These are phyloP conservation scores for Phycodurus eques DNA, from an alignment of 2,113 vertebrate species.

Conservation along the genomic window DNA sequence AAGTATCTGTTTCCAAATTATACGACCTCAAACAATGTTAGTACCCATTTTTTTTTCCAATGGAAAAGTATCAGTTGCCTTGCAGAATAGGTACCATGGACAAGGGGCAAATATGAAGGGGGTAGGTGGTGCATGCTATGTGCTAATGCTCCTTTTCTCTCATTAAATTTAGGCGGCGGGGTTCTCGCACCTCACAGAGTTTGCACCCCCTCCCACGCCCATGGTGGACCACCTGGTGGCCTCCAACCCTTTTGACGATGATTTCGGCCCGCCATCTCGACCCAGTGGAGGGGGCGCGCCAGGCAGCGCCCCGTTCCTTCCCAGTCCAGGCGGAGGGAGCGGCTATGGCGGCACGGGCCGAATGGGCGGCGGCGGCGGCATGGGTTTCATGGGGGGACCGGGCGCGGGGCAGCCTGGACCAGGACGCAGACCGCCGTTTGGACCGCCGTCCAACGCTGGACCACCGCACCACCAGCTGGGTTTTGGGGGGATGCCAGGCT, in stretches of 20 bases:
- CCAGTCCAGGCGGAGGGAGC: conserved; percentile 76
- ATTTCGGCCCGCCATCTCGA: conserved; percentile 86
- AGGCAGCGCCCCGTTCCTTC: conserved; percentile 78
- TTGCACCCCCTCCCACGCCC: conserved; percentile 93
- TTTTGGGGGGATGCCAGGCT: conserved; percentile 79
- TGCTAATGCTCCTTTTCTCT: not conserved
- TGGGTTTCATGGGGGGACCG: conserved; percentile 74
- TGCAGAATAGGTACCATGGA: too few species aligned
- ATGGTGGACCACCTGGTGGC: conserved; percentile 98
- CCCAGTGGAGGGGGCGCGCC: conserved; percentile 74
- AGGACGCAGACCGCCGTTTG: conserved; percentile 78
- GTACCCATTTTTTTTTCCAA: too few species aligned
- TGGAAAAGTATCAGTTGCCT: too few species aligned
- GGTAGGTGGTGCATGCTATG: not conserved
- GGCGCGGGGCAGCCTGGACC: conserved; percentile 72
- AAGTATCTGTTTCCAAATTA: too few species aligned
- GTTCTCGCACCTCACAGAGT: conserved; percentile 96
- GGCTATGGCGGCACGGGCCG: conserved; percentile 69
- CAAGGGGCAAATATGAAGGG: not conserved
- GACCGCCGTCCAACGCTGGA: conserved; percentile 71
- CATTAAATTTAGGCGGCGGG: conserved; percentile 78
- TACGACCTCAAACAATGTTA: too few species aligned
- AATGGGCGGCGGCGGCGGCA: conserved; percentile 68
- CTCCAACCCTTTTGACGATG: conserved; percentile 97
- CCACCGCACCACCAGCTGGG: conserved; percentile 88